Conservation (phyloP, 2,113 vertebrate genomes). For the Guaruba guarouba region DNA sequence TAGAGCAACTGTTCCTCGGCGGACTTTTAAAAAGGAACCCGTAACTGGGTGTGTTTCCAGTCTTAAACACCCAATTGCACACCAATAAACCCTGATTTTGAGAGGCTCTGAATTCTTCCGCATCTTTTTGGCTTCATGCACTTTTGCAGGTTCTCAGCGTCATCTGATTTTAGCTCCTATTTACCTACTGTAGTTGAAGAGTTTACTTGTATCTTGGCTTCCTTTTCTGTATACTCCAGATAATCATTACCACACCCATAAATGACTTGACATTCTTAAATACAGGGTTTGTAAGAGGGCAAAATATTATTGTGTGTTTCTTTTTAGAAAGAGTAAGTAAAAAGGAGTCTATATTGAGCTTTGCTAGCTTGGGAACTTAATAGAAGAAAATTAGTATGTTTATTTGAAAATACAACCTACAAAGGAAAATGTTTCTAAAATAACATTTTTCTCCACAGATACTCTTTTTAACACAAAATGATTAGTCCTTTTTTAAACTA, state of each 20-base stretch:
- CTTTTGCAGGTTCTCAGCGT: background rate
- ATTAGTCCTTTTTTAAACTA: background rate
- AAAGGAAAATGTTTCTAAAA: background rate
- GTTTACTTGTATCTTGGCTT: background rate
- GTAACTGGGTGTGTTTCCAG: conserved; percentile 4
- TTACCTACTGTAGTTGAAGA: background rate
- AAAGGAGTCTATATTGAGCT: background rate
- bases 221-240: background rate
- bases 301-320: background rate
- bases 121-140: background rate
- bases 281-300: background rate
- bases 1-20: background rate
- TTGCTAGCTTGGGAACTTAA: background rate
- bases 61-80: background rate
- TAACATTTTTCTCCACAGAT: background rate
- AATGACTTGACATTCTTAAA: background rate
- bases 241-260: background rate
- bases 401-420: background rate
- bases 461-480: background rate
- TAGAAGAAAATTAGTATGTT: background rate
- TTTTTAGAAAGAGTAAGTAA: background rate
- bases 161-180: background rate
- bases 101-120: background rate
- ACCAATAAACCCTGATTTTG: background rate
- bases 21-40: background rate